Conservation (phyloP, 2,797 vertebrate genomes). For the Falco rusticolus region DNA sequence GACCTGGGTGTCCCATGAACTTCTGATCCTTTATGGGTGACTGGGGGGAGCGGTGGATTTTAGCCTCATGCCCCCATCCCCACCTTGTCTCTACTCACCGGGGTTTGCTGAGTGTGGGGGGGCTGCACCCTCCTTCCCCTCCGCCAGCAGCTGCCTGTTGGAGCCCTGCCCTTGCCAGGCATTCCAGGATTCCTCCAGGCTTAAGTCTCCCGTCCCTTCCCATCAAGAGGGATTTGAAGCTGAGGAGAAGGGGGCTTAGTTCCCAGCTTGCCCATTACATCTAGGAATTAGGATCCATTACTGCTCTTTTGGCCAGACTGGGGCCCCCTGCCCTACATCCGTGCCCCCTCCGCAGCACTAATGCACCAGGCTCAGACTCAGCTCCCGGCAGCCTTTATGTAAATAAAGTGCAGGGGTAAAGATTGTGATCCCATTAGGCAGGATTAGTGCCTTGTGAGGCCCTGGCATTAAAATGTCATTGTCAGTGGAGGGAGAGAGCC, state of each 20-base stretch:
- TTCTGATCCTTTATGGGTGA: accelerated
- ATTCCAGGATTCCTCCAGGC: conserved; percentile 13
- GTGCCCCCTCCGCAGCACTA: neutral
- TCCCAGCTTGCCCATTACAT: neutral
- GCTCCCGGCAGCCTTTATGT: conserved; percentile 20
- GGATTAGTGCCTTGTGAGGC: conserved; percentile 66
- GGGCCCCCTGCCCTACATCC: conserved; percentile 40
- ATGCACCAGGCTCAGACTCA: neutral
- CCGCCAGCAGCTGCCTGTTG: neutral
- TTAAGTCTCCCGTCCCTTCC: conserved; percentile 49
- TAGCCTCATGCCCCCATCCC: neutral
- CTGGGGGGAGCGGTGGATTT: accelerated
- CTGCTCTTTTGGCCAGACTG: neutral
- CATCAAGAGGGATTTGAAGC: conserved; percentile 74
- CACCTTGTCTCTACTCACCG: accelerated
- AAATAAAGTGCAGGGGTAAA: conserved; percentile 64
- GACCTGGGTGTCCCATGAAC: accelerated
- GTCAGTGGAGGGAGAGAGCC: neutral
- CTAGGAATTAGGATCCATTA: conserved; percentile 49
- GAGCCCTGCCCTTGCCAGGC: neutral
- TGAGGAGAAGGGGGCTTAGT: neutral
- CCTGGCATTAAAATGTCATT: conserved; percentile 43
- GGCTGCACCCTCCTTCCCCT: neutral
- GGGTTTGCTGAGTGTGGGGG: accelerated
- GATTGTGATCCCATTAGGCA: conserved; percentile 69